These are phyloP conservation scores for Eristalis arbustorum DNA, from an alignment of 2,888 invertebrate genomes.

Conservation along the genomic window DNA sequence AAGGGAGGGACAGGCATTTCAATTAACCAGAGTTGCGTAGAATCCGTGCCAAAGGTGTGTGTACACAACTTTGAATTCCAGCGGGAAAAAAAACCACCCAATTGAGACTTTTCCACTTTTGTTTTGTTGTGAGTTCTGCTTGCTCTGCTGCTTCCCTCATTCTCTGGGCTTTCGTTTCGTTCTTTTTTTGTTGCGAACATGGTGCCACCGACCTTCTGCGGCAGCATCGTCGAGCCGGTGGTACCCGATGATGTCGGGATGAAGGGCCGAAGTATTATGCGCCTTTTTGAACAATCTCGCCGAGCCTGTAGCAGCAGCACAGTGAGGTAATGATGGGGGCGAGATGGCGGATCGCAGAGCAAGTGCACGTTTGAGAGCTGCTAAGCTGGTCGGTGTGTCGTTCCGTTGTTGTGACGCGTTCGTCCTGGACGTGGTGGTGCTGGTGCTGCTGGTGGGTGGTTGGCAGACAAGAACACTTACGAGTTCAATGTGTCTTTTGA, in stretches of 20 bases:
- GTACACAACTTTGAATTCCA: neutral
- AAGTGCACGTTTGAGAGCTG: neutral
- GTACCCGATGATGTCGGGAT: slow-evolving; percentile 14
- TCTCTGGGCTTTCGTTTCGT: neutral
- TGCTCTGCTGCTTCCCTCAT: neutral
- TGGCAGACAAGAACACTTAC: neutral
- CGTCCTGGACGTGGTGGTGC: neutral
- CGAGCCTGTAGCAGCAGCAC: slow-evolving; percentile 8
- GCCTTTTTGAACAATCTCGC: slow-evolving; percentile 36
- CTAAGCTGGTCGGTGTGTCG: neutral
- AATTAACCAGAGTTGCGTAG: neutral
- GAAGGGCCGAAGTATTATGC: slow-evolving; percentile 16
- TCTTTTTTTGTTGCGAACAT: slow-evolving; percentile 19
- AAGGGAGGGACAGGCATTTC: neutral
- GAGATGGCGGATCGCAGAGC: neutral
- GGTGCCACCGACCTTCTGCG: slow-evolving; percentile 56
- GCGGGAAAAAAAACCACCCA: slow-evolving; percentile 37
- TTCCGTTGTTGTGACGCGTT: neutral
- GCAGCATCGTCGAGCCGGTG: neutral
- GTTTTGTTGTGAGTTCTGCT: slow-evolving; percentile 25
- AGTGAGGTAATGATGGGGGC: slow-evolving; percentile 10
- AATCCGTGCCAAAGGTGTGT: neutral
- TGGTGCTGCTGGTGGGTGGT: neutral
- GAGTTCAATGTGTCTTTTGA: neutral
- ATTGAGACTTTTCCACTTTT: slow-evolving; percentile 44